Conservation (phyloP, 2,888 invertebrate species). For the Philereme vetulata region DNA sequence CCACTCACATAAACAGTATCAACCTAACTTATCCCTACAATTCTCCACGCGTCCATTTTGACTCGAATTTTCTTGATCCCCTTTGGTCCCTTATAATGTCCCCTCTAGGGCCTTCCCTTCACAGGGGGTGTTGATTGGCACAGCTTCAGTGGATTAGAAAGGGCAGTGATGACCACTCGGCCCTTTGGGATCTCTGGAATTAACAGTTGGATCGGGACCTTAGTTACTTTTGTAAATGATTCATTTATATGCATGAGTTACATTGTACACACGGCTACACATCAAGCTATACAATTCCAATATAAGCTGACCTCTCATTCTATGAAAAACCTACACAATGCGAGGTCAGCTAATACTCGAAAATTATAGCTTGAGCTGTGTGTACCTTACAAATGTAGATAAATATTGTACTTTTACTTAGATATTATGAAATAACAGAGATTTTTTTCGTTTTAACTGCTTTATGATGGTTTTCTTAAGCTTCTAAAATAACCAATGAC, state of each 20-base stretch:
- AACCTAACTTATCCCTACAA: conserved; percentile 46
- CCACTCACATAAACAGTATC: conserved; percentile 10
- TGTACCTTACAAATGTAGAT: too few species aligned
- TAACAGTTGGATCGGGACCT: conserved; percentile 53
- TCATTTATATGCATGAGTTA: conserved; percentile 17
- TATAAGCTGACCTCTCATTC: too few species aligned
- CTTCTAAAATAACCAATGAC: too few species aligned
- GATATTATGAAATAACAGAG: too few species aligned
- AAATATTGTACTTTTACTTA: too few species aligned
- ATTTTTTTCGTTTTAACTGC: too few species aligned
- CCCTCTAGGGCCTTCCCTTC: conserved; percentile 52
- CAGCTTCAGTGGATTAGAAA: conserved; percentile 73
- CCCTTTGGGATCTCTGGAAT: conserved; percentile 66
- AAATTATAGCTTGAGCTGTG: too few species aligned
- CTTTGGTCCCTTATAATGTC: conserved; percentile 40
- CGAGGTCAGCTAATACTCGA: too few species aligned
- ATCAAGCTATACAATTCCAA: too few species aligned
- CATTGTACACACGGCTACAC: background rate
- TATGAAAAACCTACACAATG: too few species aligned
- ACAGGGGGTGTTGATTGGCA: conserved; percentile 76
- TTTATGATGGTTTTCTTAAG: too few species aligned
- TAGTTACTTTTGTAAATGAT: conserved; percentile 34
- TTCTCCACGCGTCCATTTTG: conserved; percentile 54
- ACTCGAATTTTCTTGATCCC: conserved; percentile 42
- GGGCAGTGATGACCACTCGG: conserved; percentile 72